Conservation (phyloP, 2,888 invertebrate genomes). For the Tetropium fuscum region DNA sequence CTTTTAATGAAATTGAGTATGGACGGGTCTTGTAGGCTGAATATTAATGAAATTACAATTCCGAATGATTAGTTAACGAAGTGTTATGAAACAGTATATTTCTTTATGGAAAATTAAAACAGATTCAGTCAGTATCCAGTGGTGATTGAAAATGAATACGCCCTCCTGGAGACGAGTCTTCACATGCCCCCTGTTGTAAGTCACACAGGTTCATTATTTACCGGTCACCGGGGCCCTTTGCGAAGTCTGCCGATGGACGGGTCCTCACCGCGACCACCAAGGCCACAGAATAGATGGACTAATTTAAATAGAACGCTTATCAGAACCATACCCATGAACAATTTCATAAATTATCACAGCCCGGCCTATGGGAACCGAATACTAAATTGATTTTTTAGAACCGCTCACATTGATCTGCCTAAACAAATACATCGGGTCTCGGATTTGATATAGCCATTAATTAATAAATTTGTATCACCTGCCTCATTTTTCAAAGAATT, state of each 20-base stretch:
- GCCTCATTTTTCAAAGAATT: too few species aligned
- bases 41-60: constrained; percentile 24
- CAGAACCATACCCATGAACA: constrained; percentile 36
- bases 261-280: constrained; percentile 47
- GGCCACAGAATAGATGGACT: constrained; percentile 52
- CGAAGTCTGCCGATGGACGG: constrained; percentile 53
- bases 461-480: too few species aligned
- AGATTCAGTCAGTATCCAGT: constrained; percentile 64
- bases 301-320: constrained; percentile 49
- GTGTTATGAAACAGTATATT: constrained; percentile 64
- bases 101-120: constrained; percentile 64
- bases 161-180: constrained; percentile 62
- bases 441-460: too few species aligned
- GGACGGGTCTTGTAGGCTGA: not conserved
- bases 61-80: constrained; percentile 46
- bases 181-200: constrained; percentile 63
- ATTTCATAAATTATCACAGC: constrained; percentile 41
- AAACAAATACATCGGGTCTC: not conserved
- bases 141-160: constrained; percentile 67
- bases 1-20: not conserved
- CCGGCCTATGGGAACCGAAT: constrained; percentile 23
- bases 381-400: constrained; percentile 33
- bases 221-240: constrained; percentile 60
- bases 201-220: constrained; percentile 65
- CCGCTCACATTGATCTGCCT: constrained; percentile 2